Evolutionary conservation across 2,888 invertebrate genomes (phyloP), one percentile per base, ranked within the genome.

Genomic region (Chrysolina haemoptera): DNA sequence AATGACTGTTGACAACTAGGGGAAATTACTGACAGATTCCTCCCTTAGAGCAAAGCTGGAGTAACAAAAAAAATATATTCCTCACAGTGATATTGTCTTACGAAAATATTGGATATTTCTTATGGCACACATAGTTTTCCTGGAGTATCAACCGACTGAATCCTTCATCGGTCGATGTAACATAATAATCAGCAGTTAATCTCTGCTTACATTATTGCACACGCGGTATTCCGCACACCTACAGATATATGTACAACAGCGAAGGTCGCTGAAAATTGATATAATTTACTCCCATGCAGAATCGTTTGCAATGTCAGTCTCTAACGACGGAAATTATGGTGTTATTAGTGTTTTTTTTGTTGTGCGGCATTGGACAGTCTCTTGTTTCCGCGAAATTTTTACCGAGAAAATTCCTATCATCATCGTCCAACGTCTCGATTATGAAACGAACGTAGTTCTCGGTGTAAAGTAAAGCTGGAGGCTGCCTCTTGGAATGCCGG

Each of bases 251-350:
- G 59, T 27, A 59, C 16, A 27, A 27, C 27, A 65, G 48, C 43
- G 65, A 65, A 65, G 65, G 65, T 20, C 65, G 46, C 10, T 65
- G n/a, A n/a, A 65, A 65, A 46, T 65, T 65, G 65, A 18, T 41
- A 63, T 65, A 65, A 65, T 65, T 46, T 65, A 46, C 65, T 65
- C 46, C 65, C 65, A 65, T 65, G 65, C 65, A 65, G 46, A 22
- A 48, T 65, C 65, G n/a, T n/a, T 35, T 1, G 59, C 59, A 59
- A 59, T 59, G 59, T 27, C 59, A 59, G 35, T 8, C 18, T 18
- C n/a, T 59, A 59, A 59, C 27, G 59, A 59, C 14, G 22, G 11
- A 16, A 59, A 59, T 59, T 59, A 59, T 59, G 59, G 35, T 27
- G 35, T 59, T 59, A 59, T 59, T 59, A 35, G n/a, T 59, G 27